phyloP scores from a whole-genome alignment of 2,113 vertebrate genomes.

The Pterocles gutturalis region DNA sequence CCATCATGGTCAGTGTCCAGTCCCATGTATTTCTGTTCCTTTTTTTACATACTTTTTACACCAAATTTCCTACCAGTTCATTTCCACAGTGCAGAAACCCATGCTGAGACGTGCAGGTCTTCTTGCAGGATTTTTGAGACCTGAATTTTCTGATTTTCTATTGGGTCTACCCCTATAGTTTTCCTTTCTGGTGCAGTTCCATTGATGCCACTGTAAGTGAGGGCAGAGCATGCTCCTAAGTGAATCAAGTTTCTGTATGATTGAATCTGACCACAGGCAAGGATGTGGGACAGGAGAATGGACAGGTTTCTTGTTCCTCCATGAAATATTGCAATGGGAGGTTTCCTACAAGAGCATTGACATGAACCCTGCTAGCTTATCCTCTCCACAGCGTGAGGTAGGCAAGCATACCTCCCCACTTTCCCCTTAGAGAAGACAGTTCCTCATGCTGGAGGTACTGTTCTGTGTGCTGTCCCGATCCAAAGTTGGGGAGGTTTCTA shows the following conservation, averaged over 20 bases:
- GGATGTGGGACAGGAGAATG: not conserved
- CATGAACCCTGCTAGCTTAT: not conserved
- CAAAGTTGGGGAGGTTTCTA: too few relatives aligned
- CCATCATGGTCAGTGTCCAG: not conserved
- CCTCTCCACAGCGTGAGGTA: not conserved
- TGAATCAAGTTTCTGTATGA: not conserved
- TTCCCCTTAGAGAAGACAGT: not conserved
- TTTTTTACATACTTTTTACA: not conserved
- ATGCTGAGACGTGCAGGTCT: not conserved
- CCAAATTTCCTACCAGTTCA: not conserved
- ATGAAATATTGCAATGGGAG: not conserved
- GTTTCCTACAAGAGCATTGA: not conserved
- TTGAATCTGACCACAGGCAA: not conserved
- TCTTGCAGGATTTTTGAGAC: not conserved
- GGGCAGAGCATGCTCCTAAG: not conserved
- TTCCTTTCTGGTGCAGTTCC: not conserved
- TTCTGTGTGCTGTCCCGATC: not conserved
- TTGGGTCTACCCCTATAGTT: not conserved
- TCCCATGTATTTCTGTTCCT: not conserved
- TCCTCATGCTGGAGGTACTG: not conserved
- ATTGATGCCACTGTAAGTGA: not conserved
- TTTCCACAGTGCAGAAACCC: not conserved
- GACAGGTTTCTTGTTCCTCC: not conserved
- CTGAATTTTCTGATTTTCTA: not conserved
- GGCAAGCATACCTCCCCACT: not conserved